Conservation (phyloP, 2,113 vertebrate genomes). For the Mus musculus region DNA sequence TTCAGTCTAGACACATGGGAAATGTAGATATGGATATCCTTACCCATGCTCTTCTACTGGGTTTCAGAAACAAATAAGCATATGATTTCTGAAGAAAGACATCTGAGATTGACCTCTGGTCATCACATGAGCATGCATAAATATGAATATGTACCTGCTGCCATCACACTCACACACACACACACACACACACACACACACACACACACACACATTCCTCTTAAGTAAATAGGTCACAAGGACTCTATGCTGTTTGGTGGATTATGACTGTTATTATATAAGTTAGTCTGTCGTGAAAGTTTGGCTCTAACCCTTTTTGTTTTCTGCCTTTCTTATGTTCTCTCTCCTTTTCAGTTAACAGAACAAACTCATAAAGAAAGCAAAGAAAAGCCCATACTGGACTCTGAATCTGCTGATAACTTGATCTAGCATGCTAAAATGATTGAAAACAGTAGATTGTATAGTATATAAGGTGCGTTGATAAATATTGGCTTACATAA, state of each 20-base stretch:
- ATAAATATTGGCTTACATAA: background rate
- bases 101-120: background rate
- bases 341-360: background rate
- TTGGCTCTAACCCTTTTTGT: accelerated
- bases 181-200: background rate
- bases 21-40: background rate
- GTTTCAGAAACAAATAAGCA: background rate
- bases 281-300: background rate
- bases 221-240: background rate
- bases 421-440: background rate
- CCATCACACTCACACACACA: background rate
- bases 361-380: background rate
- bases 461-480: background rate
- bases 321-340: background rate
- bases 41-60: background rate
- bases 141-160: too few relatives aligned
- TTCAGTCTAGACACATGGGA: accelerated
- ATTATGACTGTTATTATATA: background rate
- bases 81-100: background rate
- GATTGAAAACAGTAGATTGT: background rate
- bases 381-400: background rate
- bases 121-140: too few relatives aligned
- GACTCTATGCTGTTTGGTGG: too few relatives aligned
- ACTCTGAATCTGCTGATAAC: background rate
- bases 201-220: background rate